Evolutionary conservation across 2,113 vertebrate genomes (phyloP).

Genomic region (Panthera leo): DNA sequence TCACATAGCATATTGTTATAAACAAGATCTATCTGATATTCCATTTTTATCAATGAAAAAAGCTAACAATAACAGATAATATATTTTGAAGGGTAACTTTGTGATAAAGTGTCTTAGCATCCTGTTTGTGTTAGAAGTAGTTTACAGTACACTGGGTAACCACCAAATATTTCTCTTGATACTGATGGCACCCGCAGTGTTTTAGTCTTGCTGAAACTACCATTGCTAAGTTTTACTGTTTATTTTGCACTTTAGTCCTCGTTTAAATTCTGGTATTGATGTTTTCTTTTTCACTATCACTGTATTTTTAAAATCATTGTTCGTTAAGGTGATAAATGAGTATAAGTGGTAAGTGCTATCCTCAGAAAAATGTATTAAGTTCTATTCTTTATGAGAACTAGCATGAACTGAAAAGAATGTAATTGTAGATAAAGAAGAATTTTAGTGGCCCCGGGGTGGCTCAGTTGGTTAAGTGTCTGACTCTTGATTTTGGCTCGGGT

Average conservation of each 20-base stretch:
- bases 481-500: too few species aligned
- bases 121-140: not conserved
- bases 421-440: not conserved
- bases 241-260: not conserved
- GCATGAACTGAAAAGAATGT: not conserved
- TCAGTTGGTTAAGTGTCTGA: too few species aligned
- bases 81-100: not conserved
- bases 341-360: not conserved
- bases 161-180: not conserved
- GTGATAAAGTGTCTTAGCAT: not conserved
- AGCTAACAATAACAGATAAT: not conserved
- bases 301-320: not conserved
- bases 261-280: not conserved
- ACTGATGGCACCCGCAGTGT: not conserved
- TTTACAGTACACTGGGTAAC: not conserved
- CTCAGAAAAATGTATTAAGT: slow-evolving; percentile 8
- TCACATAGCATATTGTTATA: not conserved
- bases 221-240: not conserved
- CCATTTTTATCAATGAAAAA: not conserved
- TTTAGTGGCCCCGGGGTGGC: too few species aligned
- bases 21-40: not conserved
- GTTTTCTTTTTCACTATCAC: not conserved
- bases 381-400: not conserved
- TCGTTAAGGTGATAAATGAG: not conserved
- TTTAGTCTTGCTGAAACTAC: not conserved